These are phyloP conservation scores for Diachasma alloeum DNA, from an alignment of 1,140 invertebrate species.

Conservation along the genomic window DNA sequence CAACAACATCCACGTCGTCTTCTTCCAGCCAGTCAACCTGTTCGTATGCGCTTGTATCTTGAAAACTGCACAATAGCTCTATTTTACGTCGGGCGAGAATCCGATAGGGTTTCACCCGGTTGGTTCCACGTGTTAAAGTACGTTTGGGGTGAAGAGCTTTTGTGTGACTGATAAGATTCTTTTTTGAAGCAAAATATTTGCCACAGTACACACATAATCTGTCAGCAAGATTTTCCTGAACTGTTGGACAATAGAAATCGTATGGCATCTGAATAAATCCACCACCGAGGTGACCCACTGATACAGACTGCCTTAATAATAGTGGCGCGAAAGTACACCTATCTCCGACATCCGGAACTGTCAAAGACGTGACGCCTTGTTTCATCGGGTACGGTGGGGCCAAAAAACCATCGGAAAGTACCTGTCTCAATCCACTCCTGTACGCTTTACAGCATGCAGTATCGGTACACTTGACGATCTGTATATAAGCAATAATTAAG, in stretches of 20 bases:
- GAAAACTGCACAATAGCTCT: too few species aligned
- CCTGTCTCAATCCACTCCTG: conserved; percentile 9
- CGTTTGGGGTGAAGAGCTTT: not conserved
- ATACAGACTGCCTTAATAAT: not conserved
- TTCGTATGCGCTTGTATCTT: too few species aligned
- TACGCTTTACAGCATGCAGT: conserved; percentile 3
- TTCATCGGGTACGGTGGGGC: conserved; percentile 1
- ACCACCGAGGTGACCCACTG: not conserved
- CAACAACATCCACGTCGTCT: not conserved
- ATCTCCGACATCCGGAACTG: not conserved
- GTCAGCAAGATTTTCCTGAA: not conserved
- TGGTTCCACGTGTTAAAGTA: not conserved
- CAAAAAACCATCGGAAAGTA: conserved; percentile 16
- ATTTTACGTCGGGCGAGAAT: too few species aligned
- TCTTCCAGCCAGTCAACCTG: not conserved
- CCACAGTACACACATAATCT: conserved; percentile 21
- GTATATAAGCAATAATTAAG: not conserved
- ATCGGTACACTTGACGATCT: conserved; percentile 16
- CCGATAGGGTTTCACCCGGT: not conserved
- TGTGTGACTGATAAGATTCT: not conserved
- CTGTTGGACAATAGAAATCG: conserved; percentile 12
- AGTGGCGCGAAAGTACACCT: not conserved
- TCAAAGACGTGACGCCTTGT: not conserved
- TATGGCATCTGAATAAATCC: conserved; percentile 5
- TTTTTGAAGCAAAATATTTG: conserved; percentile 11